Evolutionary conservation across 2,888 invertebrate species (phyloP).

Genomic region (Seladonia tumulorum): DNA sequence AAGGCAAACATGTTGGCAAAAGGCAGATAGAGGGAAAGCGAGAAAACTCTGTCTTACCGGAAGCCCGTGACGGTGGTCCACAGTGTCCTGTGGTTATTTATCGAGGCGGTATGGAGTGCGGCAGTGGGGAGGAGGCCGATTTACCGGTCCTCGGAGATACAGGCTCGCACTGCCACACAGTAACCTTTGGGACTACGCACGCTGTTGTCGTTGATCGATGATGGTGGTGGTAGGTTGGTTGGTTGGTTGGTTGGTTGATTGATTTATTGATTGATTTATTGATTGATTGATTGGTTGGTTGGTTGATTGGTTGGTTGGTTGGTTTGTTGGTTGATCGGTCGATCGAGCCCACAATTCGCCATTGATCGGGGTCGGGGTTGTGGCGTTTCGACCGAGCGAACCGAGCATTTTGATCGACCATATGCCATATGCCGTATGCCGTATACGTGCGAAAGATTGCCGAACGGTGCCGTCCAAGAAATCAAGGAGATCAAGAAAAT

Average conservation of each 20-base stretch:
- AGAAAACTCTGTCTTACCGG: slow-evolving; percentile 81
- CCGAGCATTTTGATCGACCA: slow-evolving; percentile 66
- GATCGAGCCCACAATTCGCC: slow-evolving; percentile 69
- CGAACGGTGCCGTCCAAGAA: slow-evolving; percentile 71
- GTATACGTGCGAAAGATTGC: slow-evolving; percentile 63
- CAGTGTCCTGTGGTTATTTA: slow-evolving; percentile 82
- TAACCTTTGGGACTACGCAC: slow-evolving; percentile 84
- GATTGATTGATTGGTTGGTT: slow-evolving; percentile 59
- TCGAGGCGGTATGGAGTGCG: slow-evolving; percentile 84
- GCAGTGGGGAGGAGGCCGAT: slow-evolving; percentile 83
- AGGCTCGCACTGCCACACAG: slow-evolving; percentile 84
- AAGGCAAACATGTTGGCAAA: slow-evolving; percentile 21
- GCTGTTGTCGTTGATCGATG: slow-evolving; percentile 78
- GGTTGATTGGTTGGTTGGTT: slow-evolving; percentile 61
- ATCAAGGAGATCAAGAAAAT: slow-evolving; percentile 69
- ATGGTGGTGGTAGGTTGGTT: slow-evolving; percentile 59
- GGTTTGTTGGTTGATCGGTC: slow-evolving; percentile 39
- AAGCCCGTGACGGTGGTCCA: slow-evolving; percentile 80
- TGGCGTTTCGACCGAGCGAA: slow-evolving; percentile 82
- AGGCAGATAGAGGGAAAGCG: slow-evolving; percentile 40
- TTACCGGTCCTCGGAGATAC: slow-evolving; percentile 84
- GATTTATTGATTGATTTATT: slow-evolving; percentile 59
- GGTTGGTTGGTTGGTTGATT: slow-evolving; percentile 68
- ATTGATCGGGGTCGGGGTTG: slow-evolving; percentile 64
- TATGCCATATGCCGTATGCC: not conserved